Base-by-base conservation (phyloP, 2,888 invertebrate species). In the Ferrisia virgata region DNA sequence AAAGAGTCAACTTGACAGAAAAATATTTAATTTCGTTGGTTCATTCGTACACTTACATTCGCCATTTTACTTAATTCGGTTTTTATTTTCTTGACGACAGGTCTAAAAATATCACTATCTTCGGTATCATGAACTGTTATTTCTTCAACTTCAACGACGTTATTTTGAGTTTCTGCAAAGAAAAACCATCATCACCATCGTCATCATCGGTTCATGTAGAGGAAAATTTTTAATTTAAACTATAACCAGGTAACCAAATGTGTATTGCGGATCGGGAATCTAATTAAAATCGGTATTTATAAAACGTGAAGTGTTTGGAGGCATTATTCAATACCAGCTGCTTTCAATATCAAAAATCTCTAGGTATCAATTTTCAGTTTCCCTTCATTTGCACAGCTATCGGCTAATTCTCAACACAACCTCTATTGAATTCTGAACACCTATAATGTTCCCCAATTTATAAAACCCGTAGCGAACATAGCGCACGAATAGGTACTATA, bases 61-160 rank as follows among this genome's bases (percentile, higher is more conserved):
- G n/a, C 28, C 1, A 64, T 9, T 64, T 25, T 64, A 25, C 25
- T 25, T 13, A 64, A 64, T 28, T 40, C 53, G 0, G 31, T 81
- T 58, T 81, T 81, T 2, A 47, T 58, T 81, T 69, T 82, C 18
- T 82, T 82, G 8, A 64, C 8, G 4, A 64, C 18, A 8, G 82
- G 82, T 39, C 36, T 33, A 25, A 58, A 69, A 36, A 82, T 39
- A 22, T 36, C 36, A 9, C n/a, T 28, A 40, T 64, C 64, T 69
- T 82, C 82, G 22, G n/a, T 22, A 13, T 82, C 82, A 31, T 69
- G 39, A 39, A 28, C 9, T 22, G 31, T 28, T 11, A 31, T 72
- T 72, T 40, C 79, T 43, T 43, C 79, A 4, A 43, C 79, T 5
- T 8, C 36, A 0, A 43, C 43, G 13, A 43, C n/a, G 1, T n/a